Evolutionary conservation across 2,888 invertebrate species (phyloP).

Genomic region (Amblyjoppa proteus): DNA sequence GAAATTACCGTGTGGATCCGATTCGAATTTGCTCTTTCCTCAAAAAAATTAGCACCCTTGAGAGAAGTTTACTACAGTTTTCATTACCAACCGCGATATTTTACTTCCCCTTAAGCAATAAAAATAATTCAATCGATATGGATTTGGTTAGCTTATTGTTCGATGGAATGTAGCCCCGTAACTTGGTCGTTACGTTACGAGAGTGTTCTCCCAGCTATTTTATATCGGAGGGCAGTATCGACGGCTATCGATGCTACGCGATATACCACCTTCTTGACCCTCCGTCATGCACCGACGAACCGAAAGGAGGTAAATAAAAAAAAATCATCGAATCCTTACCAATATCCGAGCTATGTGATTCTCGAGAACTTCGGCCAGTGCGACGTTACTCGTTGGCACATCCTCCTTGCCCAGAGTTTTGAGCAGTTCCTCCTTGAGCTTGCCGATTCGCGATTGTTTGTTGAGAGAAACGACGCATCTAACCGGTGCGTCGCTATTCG

Average conservation of each 20-base stretch:
- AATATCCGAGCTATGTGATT: conserved; percentile 87
- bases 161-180: conserved; percentile 83
- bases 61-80: too few relatives aligned
- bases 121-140: not conserved
- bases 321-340: conserved; percentile 82
- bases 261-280: conserved; percentile 81
- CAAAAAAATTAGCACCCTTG: too few relatives aligned
- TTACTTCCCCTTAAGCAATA: too few relatives aligned
- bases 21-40: too few relatives aligned
- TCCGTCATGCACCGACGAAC: conserved; percentile 70
- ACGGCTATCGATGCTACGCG: conserved; percentile 77
- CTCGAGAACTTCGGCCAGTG: conserved; percentile 87
- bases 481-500: conserved; percentile 83
- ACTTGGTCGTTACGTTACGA: conserved; percentile 78
- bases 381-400: conserved; percentile 83
- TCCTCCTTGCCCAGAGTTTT: conserved; percentile 83
- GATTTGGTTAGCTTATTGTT: conserved; percentile 71
- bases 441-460: conserved; percentile 86
- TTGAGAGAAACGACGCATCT: conserved; percentile 87
- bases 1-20: too few relatives aligned
- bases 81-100: too few relatives aligned
- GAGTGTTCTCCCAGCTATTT: conserved; percentile 82
- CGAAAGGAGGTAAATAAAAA: not conserved
- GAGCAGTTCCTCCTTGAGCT: conserved; percentile 86
- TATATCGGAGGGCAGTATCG: conserved; percentile 83